Percentiles rank a stretch among this genome's conserved stretches.
phyloP scores from a whole-genome alignment of 2,888 invertebrate genomes.

The Brachynemurus nebulosus region DNA sequence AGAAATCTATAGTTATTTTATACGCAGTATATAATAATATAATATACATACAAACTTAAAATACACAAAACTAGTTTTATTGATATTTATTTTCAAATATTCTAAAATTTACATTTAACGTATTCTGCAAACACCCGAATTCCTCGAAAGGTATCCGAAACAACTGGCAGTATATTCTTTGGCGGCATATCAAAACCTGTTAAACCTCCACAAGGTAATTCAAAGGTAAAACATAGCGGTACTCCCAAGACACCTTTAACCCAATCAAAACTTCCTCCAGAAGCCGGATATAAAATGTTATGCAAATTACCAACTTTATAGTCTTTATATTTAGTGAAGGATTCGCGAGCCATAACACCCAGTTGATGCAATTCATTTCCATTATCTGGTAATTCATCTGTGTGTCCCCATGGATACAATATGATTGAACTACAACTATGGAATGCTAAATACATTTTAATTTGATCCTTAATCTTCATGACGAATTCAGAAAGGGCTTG shows the following conservation, averaged over 20 bases:
- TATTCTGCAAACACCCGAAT: neutral
- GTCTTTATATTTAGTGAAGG: too few relatives aligned
- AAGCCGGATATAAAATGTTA: slow-evolving; percentile 35
- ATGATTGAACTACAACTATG: slow-evolving; percentile 60
- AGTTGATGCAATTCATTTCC: slow-evolving; percentile 18
- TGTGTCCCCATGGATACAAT: slow-evolving; percentile 53
- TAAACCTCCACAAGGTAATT: slow-evolving; percentile 41
- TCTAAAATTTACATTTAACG: neutral
- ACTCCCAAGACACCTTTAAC: slow-evolving; percentile 40
- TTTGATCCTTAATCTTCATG: slow-evolving; percentile 32
- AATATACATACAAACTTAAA: too few relatives aligned
- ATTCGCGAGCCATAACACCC: neutral
- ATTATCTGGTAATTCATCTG: slow-evolving; percentile 25
- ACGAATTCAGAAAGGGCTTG: slow-evolving; percentile 41
- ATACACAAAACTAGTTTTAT: too few relatives aligned
- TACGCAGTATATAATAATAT: too few relatives aligned
- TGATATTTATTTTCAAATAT: too few relatives aligned
- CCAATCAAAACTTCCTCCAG: slow-evolving; percentile 54
- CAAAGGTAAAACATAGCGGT: slow-evolving; percentile 47
- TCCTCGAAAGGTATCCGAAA: neutral
- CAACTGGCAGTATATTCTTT: neutral
- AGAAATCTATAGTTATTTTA: too few relatives aligned
- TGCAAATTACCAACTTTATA: slow-evolving; percentile 20
- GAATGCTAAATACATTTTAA: slow-evolving; percentile 51
- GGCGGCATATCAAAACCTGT: slow-evolving; percentile 45